These are phyloP conservation scores for Antheraea pernyi DNA, from an alignment of 1,140 invertebrate species.

Conservation along the genomic window DNA sequence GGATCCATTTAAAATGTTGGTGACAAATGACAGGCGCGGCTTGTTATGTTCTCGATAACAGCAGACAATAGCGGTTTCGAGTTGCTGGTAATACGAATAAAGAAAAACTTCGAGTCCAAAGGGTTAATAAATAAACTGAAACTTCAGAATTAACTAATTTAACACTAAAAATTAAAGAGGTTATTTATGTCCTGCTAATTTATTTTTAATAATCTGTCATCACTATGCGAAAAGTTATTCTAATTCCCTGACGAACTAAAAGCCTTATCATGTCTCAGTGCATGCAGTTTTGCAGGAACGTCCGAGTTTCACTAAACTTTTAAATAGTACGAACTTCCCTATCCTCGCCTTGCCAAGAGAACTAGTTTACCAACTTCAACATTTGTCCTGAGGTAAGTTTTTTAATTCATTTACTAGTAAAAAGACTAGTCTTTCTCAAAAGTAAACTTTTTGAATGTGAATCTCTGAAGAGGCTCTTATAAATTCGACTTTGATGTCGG, in stretches of 20 bases:
- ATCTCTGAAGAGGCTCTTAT: neutral
- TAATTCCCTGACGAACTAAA: neutral
- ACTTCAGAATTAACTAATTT: too few relatives aligned
- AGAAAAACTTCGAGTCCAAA: too few relatives aligned
- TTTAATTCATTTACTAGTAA: neutral
- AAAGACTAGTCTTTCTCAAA: neutral
- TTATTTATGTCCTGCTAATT: neutral
- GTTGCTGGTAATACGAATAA: too few relatives aligned
- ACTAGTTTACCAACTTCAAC: neutral
- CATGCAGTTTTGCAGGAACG: neutral
- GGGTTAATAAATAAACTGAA: too few relatives aligned
- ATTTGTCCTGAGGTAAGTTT: neutral
- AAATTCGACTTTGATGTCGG: conserved; percentile 6
- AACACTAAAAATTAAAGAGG: neutral
- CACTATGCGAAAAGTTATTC: neutral
- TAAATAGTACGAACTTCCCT: neutral
- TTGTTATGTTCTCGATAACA: too few relatives aligned
- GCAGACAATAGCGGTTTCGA: too few relatives aligned
- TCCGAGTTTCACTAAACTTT: conserved; percentile 5
- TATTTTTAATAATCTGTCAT: neutral
- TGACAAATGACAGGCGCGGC: too few relatives aligned
- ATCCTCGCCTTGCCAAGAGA: neutral
- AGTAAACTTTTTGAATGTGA: neutral
- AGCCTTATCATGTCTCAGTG: conserved; percentile 3
- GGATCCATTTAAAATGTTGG: too few relatives aligned